Conservation (phyloP, 1,140 invertebrate genomes). For the Hylaeus volcanicus region DNA sequence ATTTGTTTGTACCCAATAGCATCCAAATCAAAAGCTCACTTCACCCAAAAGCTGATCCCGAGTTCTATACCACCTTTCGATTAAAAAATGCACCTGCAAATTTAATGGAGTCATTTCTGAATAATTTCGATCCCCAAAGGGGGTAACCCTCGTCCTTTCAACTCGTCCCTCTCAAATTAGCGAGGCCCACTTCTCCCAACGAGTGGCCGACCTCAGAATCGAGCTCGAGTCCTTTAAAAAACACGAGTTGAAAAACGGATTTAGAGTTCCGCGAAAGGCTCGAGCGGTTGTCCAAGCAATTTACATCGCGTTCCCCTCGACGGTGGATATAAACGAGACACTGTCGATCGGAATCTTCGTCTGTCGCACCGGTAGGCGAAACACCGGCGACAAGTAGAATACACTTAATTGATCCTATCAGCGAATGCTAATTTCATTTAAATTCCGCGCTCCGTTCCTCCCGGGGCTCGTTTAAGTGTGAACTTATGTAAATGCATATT, state of each 20-base stretch:
- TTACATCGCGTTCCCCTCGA: neutral
- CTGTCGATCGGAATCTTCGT: slow-evolving; percentile 23
- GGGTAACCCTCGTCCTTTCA: too few species aligned
- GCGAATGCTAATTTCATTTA: slow-evolving; percentile 41
- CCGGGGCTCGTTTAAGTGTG: slow-evolving; percentile 16
- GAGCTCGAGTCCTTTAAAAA: neutral
- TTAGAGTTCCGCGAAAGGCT: slow-evolving; percentile 4
- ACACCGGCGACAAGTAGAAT: slow-evolving; percentile 36
- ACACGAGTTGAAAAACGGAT: neutral
- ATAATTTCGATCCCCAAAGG: too few species aligned
- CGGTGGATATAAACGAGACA: slow-evolving; percentile 20
- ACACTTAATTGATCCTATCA: slow-evolving; percentile 37
- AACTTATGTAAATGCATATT: slow-evolving; percentile 40
- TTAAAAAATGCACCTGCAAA: too few species aligned
- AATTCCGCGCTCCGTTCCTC: slow-evolving; percentile 15
- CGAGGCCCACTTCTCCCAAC: too few species aligned
- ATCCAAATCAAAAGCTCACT: too few species aligned
- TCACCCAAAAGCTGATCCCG: too few species aligned
- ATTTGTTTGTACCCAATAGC: too few species aligned
- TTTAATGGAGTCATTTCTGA: too few species aligned
- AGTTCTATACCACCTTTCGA: too few species aligned
- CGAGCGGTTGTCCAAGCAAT: slow-evolving; percentile 17
- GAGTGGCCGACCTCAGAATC: too few species aligned
- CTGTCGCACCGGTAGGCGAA: slow-evolving; percentile 21
- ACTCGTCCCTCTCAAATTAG: too few species aligned